Evolutionary conservation across 1,140 invertebrate genomes (phyloP).

Genomic region (Bradysia coprophila): DNA sequence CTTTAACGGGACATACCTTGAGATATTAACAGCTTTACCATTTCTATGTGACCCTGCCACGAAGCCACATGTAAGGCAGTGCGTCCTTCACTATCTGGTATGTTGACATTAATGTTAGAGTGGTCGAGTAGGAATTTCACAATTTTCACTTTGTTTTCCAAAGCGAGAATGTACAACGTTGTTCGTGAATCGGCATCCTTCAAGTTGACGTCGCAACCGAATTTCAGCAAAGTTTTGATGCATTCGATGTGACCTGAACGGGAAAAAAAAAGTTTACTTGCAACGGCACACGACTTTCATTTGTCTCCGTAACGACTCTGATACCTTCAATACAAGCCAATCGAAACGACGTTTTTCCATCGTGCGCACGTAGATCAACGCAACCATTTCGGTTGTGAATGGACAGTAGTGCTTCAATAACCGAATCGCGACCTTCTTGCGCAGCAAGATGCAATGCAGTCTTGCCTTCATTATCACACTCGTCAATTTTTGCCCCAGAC

Average conservation of each 20-base stretch:
- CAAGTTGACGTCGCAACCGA: constrained; percentile 74
- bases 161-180: constrained; percentile 76
- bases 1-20: constrained; percentile 25
- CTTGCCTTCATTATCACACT: constrained; percentile 87
- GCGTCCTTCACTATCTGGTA: constrained; percentile 75
- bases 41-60: constrained; percentile 65
- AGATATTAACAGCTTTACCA: constrained; percentile 70
- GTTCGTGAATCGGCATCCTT: constrained; percentile 83
- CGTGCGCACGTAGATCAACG: constrained; percentile 78
- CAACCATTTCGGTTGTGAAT: constrained; percentile 15
- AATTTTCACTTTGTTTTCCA: constrained; percentile 78
- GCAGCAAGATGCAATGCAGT: constrained; percentile 76
- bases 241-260: constrained; percentile 57
- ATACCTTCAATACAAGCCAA: constrained; percentile 22
- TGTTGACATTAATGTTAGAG: constrained; percentile 65
- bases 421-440: constrained; percentile 51
- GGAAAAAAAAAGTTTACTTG: background rate
- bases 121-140: constrained; percentile 62
- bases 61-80: constrained; percentile 83
- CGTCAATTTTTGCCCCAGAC: constrained; percentile 79
- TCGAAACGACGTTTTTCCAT: constrained; percentile 86
- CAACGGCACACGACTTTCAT: background rate
- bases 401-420: constrained; percentile 18
- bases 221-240: constrained; percentile 47
- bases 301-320: background rate